Conservation (phyloP, 2,888 invertebrate species). For the Yponomeuta sedellus region DNA sequence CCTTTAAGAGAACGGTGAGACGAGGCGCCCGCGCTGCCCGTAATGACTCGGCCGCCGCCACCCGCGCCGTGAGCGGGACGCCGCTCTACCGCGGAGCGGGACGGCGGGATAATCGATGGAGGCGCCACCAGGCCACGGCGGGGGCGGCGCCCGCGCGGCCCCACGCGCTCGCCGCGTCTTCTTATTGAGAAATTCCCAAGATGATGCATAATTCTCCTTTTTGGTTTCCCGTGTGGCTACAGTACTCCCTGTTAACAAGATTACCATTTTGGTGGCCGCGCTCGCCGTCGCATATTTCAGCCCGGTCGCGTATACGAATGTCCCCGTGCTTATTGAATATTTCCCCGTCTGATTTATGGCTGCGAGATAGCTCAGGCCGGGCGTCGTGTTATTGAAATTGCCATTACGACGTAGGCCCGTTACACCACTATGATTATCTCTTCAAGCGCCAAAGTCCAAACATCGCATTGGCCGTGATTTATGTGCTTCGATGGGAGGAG, state of each 20-base stretch:
- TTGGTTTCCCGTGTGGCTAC: conserved; percentile 63
- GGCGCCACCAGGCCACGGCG: conserved; percentile 63
- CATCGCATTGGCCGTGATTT: conserved; percentile 7
- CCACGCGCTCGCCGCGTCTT: conserved; percentile 68
- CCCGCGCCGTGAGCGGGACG: conserved; percentile 43
- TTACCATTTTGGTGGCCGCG: conserved; percentile 66
- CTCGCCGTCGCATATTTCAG: conserved; percentile 61
- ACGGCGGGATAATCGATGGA: conserved; percentile 49
- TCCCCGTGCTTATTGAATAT: conserved; percentile 36
- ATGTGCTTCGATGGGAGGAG: neutral
- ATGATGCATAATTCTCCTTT: conserved; percentile 68
- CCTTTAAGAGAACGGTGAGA: conserved; percentile 27
- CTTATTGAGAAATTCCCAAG: conserved; percentile 74
- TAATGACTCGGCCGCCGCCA: conserved; percentile 52
- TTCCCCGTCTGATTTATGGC: conserved; percentile 47
- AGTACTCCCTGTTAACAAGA: conserved; percentile 73
- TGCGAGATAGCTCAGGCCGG: conserved; percentile 29
- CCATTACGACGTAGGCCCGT: conserved; percentile 10
- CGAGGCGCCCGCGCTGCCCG: conserved; percentile 33
- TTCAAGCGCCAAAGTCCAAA: neutral
- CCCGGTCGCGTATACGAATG: neutral
- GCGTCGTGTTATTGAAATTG: conserved; percentile 14
- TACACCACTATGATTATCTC: conserved; percentile 3
- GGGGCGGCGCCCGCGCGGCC: conserved; percentile 68
- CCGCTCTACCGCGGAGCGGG: conserved; percentile 33